Evolutionary conservation across 2,888 invertebrate genomes (phyloP).

Genomic region (Parelbella ahira): DNA sequence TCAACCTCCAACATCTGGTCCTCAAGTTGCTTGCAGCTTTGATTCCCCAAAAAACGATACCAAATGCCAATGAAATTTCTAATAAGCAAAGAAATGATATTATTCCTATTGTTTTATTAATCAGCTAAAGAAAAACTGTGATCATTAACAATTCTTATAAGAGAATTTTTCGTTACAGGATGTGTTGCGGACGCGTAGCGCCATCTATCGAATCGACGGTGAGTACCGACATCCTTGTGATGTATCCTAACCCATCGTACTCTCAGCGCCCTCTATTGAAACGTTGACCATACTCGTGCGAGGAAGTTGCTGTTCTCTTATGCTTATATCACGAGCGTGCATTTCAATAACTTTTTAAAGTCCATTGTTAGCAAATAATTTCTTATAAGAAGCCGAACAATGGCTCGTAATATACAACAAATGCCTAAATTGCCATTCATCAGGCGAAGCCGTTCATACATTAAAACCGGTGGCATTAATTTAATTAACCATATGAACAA

Average conservation of each 20-base stretch:
- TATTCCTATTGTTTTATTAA: too few species aligned
- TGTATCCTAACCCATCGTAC: conserved; percentile 1
- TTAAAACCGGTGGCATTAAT: conserved; percentile 12
- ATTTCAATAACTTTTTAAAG: conserved; percentile 10
- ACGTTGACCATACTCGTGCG: not conserved
- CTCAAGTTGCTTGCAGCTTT: too few species aligned
- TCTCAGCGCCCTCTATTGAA: conserved; percentile 28
- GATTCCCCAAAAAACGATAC: too few species aligned
- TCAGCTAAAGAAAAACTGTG: too few species aligned
- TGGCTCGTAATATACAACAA: conserved; percentile 2
- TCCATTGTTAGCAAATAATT: conserved; percentile 12
- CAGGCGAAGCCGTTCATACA: conserved; percentile 7
- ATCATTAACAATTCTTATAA: conserved; percentile 27
- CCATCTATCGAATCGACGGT: conserved; percentile 43
- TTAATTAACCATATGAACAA: conserved; percentile 15
- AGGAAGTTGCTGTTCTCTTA: not conserved
- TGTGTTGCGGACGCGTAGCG: conserved; percentile 32
- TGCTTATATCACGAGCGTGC: not conserved
- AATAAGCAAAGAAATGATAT: too few species aligned
- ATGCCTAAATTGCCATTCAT: conserved; percentile 13
- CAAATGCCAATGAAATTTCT: too few species aligned
- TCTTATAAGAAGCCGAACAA: conserved; percentile 11
- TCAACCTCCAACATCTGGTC: too few species aligned
- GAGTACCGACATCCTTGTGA: conserved; percentile 12
- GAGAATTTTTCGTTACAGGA: conserved; percentile 26